phyloP scores from a whole-genome alignment of 2,113 vertebrate species.

The Alaudala cheleensis region DNA sequence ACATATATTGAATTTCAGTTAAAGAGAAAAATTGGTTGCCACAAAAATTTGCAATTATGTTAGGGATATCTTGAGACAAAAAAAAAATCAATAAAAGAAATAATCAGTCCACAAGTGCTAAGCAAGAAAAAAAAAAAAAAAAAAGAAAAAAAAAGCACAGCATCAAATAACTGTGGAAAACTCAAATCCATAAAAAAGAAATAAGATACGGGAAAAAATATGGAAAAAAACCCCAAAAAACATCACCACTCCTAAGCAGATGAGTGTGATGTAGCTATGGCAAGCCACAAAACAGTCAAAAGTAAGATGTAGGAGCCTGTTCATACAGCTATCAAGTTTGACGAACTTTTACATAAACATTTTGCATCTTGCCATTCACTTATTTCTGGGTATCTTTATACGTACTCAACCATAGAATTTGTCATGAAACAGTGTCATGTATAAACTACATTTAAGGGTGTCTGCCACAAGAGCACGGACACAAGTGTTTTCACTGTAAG shows the following conservation, averaged over 20 bases:
- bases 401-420: background rate
- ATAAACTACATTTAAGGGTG: background rate
- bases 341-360: background rate
- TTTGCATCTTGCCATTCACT: background rate
- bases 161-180: background rate
- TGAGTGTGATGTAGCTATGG: background rate
- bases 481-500: background rate
- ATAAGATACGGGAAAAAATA: background rate
- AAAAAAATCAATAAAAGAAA: background rate
- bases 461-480: background rate
- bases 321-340: background rate
- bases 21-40: background rate
- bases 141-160: background rate
- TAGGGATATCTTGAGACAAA: background rate
- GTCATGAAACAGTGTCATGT: too few relatives aligned
- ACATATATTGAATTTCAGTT: background rate
- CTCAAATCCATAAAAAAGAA: background rate
- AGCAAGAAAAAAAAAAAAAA: background rate
- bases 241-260: background rate
- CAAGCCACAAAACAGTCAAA: background rate
- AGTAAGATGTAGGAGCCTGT: background rate
- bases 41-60: background rate
- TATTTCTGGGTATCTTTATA: background rate
- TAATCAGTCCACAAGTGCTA: background rate
- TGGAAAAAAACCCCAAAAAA: too few relatives aligned